Conservation (phyloP, 2,888 invertebrate genomes). For the Perizoma affinitatum region DNA sequence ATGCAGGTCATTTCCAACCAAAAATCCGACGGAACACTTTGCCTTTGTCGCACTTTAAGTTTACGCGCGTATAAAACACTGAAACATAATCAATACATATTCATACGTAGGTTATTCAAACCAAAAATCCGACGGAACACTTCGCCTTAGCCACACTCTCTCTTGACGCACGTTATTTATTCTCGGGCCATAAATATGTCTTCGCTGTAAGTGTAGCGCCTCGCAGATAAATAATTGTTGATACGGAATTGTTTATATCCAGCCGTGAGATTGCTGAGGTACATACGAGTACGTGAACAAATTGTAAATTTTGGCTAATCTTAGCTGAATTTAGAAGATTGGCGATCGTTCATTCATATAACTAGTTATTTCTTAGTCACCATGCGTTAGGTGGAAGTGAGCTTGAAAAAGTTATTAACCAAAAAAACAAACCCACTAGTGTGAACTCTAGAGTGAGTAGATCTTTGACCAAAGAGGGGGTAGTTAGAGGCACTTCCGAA, state of each 20-base stretch:
- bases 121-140: constrained; percentile 17
- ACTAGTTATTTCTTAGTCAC: no score
- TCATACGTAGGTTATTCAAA: neutral
- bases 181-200: constrained; percentile 59
- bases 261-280: constrained; percentile 28
- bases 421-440: no score
- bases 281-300: constrained; percentile 2
- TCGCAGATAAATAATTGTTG: constrained; percentile 47
- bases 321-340: no score
- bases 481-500: no score
- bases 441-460: no score
- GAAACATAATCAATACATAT: no score
- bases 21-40: constrained; percentile 15
- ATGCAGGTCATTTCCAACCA: no score
- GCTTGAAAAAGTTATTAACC: no score
- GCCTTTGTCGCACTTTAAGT: constrained; percentile 33
- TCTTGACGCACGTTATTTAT: constrained; percentile 53
- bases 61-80: constrained; percentile 44
- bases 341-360: no score
- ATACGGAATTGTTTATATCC: constrained; percentile 40
- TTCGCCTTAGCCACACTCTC: constrained; percentile 20
- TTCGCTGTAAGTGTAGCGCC: constrained; percentile 46
- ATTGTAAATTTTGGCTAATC: neutral
- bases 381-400: no score
- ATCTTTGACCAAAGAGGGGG: no score